Evolutionary conservation across 2,113 vertebrate species (phyloP), one percentile per base, ranked within the genome.

Genomic region (Seriola dumerili): DNA sequence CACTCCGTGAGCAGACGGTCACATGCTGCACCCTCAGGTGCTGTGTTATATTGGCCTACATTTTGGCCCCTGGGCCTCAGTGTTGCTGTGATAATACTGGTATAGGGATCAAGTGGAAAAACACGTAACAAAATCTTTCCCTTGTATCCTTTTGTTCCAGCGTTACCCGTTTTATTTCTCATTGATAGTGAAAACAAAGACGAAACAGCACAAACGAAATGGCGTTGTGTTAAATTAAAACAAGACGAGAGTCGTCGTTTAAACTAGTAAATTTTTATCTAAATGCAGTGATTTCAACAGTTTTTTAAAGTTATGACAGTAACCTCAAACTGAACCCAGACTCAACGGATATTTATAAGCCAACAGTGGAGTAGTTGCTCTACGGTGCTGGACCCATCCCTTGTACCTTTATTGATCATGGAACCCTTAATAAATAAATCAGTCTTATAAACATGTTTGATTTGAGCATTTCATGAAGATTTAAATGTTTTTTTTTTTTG

Each of bases 1-100:
- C 76, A 62, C 84, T 85, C 50, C 38, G 81, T 85, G 79, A 85
- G 85, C 81, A 86, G 1, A 76, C 65, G 1, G 75, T 85, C 83
- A 81, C 90, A 62, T 84, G 88, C 9, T 25, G 25, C 3, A n/a
- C 48, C 66, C 55, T 36, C 50, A n/a, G 55, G n/a, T 54, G 0
- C 17, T 46, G 2, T 13, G 0, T 63, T 65, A 58, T 36, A 32
- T 40, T 13, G 48, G 79, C n/a, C 46, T 0, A 5, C 59, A 44
- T 44, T 25, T 52, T 11, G 21, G 9, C 40, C 40, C 23, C 9
- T 6, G 54, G 36, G 38, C 21, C 17, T n/a, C 17, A 54, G 52
- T 54, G 19, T 54, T n/a, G 19, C 21, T n/a, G 3, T 54, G 19
- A 54, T 10, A n/a, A 3, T 21, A 8, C 50, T 17, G 4, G 17